phyloP scores from a whole-genome alignment of 2,113 vertebrate genomes.

The Neoarius graeffei region DNA sequence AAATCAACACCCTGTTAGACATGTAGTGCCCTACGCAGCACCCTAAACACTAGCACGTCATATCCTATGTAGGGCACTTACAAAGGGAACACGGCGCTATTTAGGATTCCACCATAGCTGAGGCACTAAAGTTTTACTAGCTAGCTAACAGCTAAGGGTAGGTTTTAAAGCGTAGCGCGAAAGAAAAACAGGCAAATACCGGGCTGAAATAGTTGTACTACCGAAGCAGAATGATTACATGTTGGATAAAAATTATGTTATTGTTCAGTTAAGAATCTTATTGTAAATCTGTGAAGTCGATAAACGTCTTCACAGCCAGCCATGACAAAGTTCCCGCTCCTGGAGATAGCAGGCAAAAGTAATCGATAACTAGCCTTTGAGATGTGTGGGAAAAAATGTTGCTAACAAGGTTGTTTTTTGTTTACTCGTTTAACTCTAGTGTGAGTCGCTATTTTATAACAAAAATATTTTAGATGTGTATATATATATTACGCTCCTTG shows the following conservation, averaged over 20 bases:
- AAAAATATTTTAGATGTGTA: neutral
- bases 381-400: neutral
- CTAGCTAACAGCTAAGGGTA: neutral
- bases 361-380: constrained; percentile 23
- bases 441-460: neutral
- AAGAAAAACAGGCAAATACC: neutral
- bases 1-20: neutral
- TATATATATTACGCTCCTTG: too few species aligned
- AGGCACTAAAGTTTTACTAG: neutral
- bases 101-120: neutral
- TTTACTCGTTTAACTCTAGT: neutral
- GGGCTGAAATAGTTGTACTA: too few species aligned
- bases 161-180: neutral
- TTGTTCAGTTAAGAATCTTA: neutral
- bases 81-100: neutral
- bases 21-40: neutral
- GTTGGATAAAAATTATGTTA: neutral
- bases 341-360: constrained; percentile 25
- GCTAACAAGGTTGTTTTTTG: neutral
- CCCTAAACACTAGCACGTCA: neutral
- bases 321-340: constrained; percentile 52
- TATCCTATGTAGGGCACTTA: neutral
- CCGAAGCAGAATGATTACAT: neutral
- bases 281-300: neutral
- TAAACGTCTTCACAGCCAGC: neutral